A percentile compares a stretch with the other conserved stretches of the same genome.
These are phyloP conservation scores for Tautogolabrus adspersus DNA, from an alignment of 2,113 vertebrate genomes.

Conservation along the genomic window DNA sequence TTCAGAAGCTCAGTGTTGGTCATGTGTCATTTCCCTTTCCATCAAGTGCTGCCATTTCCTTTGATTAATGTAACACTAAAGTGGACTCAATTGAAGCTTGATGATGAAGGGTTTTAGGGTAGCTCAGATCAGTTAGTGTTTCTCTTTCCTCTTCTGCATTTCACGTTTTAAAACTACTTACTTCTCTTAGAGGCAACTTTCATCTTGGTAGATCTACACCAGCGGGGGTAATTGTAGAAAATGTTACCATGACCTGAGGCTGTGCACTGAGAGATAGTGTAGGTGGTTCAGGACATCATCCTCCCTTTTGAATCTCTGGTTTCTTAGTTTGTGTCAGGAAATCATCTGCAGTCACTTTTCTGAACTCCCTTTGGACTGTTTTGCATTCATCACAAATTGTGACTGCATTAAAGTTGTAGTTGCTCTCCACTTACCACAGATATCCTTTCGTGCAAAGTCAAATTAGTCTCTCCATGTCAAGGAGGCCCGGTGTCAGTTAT, in stretches of 20 bases:
- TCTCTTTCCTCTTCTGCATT: constrained; percentile 27
- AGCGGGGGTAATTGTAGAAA: constrained; percentile 28
- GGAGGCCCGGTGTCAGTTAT: constrained; percentile 34
- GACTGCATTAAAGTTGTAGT: constrained; percentile 7
- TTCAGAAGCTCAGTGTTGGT: constrained; percentile 58
- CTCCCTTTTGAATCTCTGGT: not conserved
- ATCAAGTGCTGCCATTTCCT: constrained; percentile 47
- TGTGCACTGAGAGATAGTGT: constrained; percentile 17
- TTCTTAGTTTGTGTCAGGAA: not conserved
- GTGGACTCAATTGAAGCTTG: constrained; percentile 35
- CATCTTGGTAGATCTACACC: constrained; percentile 32
- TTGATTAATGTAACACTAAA: constrained; percentile 47
- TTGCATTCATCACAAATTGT: constrained; percentile 10
- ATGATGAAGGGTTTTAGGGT: constrained; percentile 35
- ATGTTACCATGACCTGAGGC: constrained; percentile 21
- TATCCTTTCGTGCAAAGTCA: constrained; percentile 13
- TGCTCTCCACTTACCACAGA: constrained; percentile 16
- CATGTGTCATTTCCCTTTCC: constrained; percentile 62
- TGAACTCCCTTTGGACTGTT: constrained; percentile 6
- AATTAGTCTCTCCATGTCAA: constrained; percentile 52
- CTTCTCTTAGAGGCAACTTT: constrained; percentile 5
- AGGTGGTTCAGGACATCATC: not conserved
- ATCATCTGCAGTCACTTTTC: constrained; percentile 1
- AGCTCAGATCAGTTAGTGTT: constrained; percentile 34
- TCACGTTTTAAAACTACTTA: constrained; percentile 17